A percentile compares a stretch with the other conserved stretches of the same genome.
Evolutionary conservation across 2,113 vertebrate species (phyloP).

Genomic region (Heptranchias perlo): DNA sequence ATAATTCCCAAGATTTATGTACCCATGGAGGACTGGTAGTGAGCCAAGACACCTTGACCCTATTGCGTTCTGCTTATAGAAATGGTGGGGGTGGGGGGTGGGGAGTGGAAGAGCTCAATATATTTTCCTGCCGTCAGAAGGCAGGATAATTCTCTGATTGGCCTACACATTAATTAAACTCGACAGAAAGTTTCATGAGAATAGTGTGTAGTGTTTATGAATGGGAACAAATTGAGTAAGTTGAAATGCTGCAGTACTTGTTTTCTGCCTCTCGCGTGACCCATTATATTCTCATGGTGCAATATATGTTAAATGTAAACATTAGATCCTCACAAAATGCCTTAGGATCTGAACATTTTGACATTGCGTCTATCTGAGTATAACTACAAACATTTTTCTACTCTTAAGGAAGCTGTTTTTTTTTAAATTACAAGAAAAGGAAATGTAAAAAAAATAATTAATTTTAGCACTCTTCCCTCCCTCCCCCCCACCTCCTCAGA

Average conservation of each 20-base stretch:
- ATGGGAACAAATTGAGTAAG: neutral
- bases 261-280: neutral
- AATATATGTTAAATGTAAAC: neutral
- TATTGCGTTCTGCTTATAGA: neutral
- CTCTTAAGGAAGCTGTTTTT: neutral
- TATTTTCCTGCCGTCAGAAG: neutral
- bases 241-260: neutral
- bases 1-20: neutral
- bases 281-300: neutral
- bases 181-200: neutral
- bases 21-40: neutral
- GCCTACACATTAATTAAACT: neutral
- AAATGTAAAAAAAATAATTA: neutral
- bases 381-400: neutral
- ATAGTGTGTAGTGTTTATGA: neutral
- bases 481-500: neutral
- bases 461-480: neutral
- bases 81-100: neutral
- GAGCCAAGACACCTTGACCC: neutral
- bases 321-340: neutral
- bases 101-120: neutral
- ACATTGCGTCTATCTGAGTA: neutral
- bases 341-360: neutral
- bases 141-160: neutral
- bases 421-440: neutral